These are phyloP conservation scores for Indri indri DNA, from an alignment of 2,113 vertebrate species.

Conservation along the genomic window DNA sequence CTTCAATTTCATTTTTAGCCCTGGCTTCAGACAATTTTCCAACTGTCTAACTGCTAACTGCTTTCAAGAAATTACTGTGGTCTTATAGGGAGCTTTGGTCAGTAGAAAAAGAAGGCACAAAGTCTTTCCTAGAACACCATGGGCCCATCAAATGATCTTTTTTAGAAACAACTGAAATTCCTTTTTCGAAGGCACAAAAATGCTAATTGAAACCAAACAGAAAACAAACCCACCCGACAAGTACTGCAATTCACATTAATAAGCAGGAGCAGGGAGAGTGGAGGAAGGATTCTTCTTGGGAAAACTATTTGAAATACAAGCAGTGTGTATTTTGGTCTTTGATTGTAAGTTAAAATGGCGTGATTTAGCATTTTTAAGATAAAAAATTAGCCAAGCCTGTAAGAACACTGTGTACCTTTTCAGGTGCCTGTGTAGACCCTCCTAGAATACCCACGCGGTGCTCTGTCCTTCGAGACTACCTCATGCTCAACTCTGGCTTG, in stretches of 20 bases:
- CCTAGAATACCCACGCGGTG: neutral
- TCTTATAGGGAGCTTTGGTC: neutral
- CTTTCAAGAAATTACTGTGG: constrained; percentile 19
- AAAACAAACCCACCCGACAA: neutral
- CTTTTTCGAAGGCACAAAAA: constrained; percentile 22
- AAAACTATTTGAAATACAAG: neutral
- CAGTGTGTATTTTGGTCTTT: constrained; percentile 2
- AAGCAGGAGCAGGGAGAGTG: neutral
- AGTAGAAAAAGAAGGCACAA: neutral
- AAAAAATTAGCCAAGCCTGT: neutral
- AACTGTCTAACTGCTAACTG: neutral
- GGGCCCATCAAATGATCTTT: neutral
- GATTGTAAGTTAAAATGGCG: neutral
- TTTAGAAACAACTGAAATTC: constrained; percentile 11
- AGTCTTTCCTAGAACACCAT: neutral
- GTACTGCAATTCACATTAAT: neutral
- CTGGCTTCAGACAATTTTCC: constrained; percentile 39
- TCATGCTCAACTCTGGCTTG: neutral
- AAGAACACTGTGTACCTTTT: neutral
- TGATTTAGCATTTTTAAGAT: neutral
- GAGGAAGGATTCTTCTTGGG: neutral
- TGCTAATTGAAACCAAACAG: constrained; percentile 32
- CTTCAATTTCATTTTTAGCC: neutral
- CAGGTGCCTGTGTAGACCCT: constrained; percentile 27
- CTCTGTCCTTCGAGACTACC: neutral